A percentile compares a stretch with the other conserved stretches of the same genome.
phyloP scores from a whole-genome alignment of 2,888 invertebrate genomes.

The Scrobipalpa costella region DNA sequence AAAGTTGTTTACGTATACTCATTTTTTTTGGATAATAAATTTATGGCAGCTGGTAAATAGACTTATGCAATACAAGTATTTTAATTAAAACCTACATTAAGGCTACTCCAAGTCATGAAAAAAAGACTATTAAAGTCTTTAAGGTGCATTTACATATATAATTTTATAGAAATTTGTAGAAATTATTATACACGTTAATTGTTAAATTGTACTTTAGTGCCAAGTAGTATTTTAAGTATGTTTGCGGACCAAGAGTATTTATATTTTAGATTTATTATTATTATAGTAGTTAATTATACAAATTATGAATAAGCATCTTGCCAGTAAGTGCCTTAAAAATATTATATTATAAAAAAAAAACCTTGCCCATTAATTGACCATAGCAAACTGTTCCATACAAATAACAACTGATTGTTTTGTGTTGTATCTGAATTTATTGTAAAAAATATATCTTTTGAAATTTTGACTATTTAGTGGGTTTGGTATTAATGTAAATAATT shows the following conservation, averaged over 20 bases:
- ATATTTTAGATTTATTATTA: neutral
- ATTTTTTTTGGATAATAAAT: neutral
- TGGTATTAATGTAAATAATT: neutral
- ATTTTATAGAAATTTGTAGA: neutral
- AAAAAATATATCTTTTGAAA: neutral
- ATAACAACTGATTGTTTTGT: neutral
- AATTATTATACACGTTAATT: neutral
- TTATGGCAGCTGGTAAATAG: neutral
- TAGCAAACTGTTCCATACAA: neutral
- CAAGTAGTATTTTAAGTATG: conserved; percentile 2
- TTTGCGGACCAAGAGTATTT: conserved; percentile 13
- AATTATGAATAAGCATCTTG: conserved; percentile 40
- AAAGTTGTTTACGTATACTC: no score
- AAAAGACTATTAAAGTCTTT: neutral
- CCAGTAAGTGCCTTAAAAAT: conserved; percentile 53
- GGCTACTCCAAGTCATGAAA: no score
- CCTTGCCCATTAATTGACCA: neutral
- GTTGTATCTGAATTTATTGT: neutral
- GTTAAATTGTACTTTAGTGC: neutral
- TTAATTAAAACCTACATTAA: no score
- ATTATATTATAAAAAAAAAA: conserved; percentile 3
- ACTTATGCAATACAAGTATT: neutral
- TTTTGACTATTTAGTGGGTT: no score
- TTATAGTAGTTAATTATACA: neutral
- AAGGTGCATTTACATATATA: conserved; percentile 8